phyloP scores from a whole-genome alignment of 2,888 invertebrate species.

The Morpho helenor region DNA sequence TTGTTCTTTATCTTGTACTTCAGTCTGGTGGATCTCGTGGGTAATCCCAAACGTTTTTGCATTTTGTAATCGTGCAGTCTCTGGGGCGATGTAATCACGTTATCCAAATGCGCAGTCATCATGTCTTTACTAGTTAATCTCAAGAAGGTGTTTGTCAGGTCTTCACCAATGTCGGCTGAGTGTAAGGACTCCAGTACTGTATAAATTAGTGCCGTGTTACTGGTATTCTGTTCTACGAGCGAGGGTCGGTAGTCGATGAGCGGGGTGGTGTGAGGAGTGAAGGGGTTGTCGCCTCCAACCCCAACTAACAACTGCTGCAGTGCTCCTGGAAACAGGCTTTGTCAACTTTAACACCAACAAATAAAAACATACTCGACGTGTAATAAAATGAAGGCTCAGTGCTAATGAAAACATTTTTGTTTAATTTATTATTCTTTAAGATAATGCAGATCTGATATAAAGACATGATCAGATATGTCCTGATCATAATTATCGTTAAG shows the following conservation, averaged over 20 bases:
- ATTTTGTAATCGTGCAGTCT: background rate
- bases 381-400: too few species aligned
- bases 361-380: too few species aligned
- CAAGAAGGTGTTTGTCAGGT: background rate
- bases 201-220: background rate
- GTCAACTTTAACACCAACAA: too few species aligned
- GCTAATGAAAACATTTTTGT: background rate
- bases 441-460: too few species aligned
- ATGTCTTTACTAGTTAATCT: too few species aligned
- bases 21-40: background rate
- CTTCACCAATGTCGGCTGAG: background rate
- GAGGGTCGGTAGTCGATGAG: background rate
- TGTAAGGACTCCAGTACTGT: background rate
- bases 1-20: background rate
- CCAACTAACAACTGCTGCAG: conserved; percentile 16
- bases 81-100: background rate
- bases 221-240: background rate
- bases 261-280: conserved; percentile 13
- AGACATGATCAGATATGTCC: too few species aligned
- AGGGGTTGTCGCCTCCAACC: conserved; percentile 13
- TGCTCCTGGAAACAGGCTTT: conserved; percentile 13
- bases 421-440: too few species aligned
- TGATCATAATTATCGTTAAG: too few species aligned
- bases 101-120: too few species aligned
- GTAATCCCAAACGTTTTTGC: background rate